These are phyloP conservation scores for Tribolium castaneum DNA, from an alignment of 1,140 invertebrate species.

Conservation along the genomic window DNA sequence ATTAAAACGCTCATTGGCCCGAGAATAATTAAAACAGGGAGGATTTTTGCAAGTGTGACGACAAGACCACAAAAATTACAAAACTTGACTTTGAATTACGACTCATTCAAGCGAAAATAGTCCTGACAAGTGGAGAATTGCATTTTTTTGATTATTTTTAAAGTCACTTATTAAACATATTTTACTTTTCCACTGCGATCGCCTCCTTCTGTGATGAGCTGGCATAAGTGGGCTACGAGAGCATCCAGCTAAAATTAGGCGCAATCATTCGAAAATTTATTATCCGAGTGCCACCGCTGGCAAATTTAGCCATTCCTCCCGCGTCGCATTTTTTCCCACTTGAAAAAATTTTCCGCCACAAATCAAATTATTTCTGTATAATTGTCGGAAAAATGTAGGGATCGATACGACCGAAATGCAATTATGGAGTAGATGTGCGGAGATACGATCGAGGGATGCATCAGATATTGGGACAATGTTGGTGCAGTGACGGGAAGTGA, in stretches of 20 bases:
- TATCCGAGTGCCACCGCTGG: background rate
- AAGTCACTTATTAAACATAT: too few relatives aligned
- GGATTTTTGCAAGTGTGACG: background rate
- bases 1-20: conserved; percentile 23
- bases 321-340: background rate
- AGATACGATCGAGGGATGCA: conserved; percentile 25
- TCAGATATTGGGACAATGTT: conserved; percentile 29
- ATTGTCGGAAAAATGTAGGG: background rate
- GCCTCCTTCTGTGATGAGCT: background rate
- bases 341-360: background rate
- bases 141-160: too few relatives aligned
- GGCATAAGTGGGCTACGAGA: background rate
- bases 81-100: background rate
- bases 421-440: background rate
- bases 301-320: background rate
- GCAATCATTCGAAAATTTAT: background rate
- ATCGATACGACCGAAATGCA: conserved; percentile 4
- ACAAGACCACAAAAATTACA: background rate
- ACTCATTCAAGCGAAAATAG: background rate
- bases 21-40: conserved; percentile 10
- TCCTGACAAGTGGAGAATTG: background rate
- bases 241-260: background rate
- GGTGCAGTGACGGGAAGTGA: conserved; percentile 47
- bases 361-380: conserved; percentile 2
- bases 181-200: background rate